phyloP scores from a whole-genome alignment of 2,888 invertebrate species.

The Apeira syringaria region DNA sequence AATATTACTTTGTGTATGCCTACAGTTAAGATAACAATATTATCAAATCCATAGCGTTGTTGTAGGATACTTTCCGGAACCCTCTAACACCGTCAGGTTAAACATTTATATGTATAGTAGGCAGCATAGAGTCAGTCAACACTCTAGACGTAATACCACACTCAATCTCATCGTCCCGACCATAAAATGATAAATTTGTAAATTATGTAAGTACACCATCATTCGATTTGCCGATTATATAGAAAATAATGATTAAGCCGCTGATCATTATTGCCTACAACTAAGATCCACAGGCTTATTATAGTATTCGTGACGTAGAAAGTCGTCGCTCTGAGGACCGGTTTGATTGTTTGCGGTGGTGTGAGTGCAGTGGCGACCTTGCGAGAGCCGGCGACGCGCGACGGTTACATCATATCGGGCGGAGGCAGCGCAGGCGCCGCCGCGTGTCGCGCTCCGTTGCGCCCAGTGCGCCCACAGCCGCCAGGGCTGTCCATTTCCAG shows the following conservation, averaged over 20 bases:
- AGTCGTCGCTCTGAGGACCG: conserved; percentile 19
- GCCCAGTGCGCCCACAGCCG: conserved; percentile 17
- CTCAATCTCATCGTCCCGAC: too few relatives aligned
- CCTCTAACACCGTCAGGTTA: too few relatives aligned
- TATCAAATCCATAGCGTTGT: too few relatives aligned
- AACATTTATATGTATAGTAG: too few relatives aligned
- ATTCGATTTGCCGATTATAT: not conserved
- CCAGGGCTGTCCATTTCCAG: too few relatives aligned
- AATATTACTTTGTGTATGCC: too few relatives aligned
- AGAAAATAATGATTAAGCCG: not conserved
- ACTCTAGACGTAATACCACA: too few relatives aligned
- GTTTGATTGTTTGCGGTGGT: conserved; percentile 17
- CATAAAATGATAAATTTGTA: too few relatives aligned
- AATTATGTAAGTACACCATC: too few relatives aligned
- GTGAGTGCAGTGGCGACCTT: conserved; percentile 43
- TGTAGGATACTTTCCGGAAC: too few relatives aligned
- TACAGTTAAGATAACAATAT: too few relatives aligned
- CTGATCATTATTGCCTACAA: not conserved
- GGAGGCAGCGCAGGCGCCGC: conserved; percentile 39
- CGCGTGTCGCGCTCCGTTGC: conserved; percentile 37
- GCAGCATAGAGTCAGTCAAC: too few relatives aligned
- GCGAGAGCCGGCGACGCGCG: conserved; percentile 40
- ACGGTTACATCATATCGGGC: conserved; percentile 48
- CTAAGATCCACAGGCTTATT: not conserved
- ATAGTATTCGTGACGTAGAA: conserved; percentile 11